Base-by-base conservation (phyloP, 1,140 invertebrate genomes). In the Agrypnia vestita region DNA sequence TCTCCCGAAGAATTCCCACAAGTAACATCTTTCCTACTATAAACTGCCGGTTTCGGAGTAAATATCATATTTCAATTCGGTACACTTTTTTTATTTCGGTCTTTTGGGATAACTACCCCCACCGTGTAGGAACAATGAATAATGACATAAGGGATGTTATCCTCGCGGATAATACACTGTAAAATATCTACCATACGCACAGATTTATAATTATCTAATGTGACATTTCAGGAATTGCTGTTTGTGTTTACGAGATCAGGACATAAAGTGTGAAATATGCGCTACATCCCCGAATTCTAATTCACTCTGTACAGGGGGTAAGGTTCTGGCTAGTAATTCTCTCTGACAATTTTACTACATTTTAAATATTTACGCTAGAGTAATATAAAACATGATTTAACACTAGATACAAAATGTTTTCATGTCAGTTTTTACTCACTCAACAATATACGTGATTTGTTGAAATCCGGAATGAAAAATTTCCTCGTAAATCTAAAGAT, bases 131-230 rank as follows among this genome's bases (percentile, higher is more conserved):
- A n/a, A 55, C 25, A 44, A 35, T 74, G 71, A 74, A 56, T 56
- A 74, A 74, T 56, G 49, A 56, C 71, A n/a, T 25, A 25, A 46
- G 71, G 71, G 71, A 74, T 44, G 25, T 15, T 13, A 46, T 25
- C 21, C 71, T n/a, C 25, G 9, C 19, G 49, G 35, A 74, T 74
- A 74, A 74, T 56, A 35, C 25, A 55, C 21, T 56, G 71, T 47
- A 47, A 74, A 56, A 74, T 74, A 71, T 49, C 17, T 49, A 55
- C 51, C 56, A 56, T 25, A 13, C 21, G 4, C 35, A 15, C 51
- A 74, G 71, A 74, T 74, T 74, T 74, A 74, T 74, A 74, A 74
- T 74, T 74, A 74, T 74, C 71, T 74, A 74, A 74, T 56, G 71
- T 15, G 71, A 74, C 71, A 44, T 56, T 55, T 15, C 71, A 8